Evolutionary conservation across 2,888 invertebrate genomes (phyloP).

Genomic region (Ctena decussata): DNA sequence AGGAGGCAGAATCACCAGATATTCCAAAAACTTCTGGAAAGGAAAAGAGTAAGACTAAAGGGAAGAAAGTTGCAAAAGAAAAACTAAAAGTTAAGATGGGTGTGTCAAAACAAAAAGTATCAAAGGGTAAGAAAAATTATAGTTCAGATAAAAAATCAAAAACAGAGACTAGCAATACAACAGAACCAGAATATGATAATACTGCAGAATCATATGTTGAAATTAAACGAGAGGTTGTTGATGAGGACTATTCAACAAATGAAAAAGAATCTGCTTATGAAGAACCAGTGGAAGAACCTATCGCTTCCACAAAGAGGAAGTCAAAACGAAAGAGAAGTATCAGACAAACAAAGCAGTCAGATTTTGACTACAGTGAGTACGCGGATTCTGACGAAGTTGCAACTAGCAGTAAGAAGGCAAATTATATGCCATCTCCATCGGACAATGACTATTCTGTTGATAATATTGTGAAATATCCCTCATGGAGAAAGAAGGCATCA

Average conservation of each 20-base stretch:
- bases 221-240: background rate
- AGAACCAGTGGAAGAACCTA: background rate
- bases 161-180: background rate
- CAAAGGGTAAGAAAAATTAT: background rate
- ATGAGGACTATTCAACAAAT: background rate
- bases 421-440: background rate
- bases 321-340: background rate
- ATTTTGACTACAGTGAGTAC: background rate
- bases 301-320: background rate
- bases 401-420: background rate
- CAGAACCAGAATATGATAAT: background rate
- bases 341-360: background rate
- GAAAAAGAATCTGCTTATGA: background rate
- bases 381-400: background rate
- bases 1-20: background rate
- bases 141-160: background rate
- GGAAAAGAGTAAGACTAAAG: background rate
- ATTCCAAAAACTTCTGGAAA: background rate
- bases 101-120: background rate
- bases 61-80: background rate
- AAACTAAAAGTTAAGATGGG: too few relatives aligned
- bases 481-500: background rate
- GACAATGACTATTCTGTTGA: background rate
- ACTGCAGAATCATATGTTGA: background rate
- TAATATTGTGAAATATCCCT: background rate